Conservation (phyloP, 1,140 invertebrate species). For the Drosophila kikkawai region DNA sequence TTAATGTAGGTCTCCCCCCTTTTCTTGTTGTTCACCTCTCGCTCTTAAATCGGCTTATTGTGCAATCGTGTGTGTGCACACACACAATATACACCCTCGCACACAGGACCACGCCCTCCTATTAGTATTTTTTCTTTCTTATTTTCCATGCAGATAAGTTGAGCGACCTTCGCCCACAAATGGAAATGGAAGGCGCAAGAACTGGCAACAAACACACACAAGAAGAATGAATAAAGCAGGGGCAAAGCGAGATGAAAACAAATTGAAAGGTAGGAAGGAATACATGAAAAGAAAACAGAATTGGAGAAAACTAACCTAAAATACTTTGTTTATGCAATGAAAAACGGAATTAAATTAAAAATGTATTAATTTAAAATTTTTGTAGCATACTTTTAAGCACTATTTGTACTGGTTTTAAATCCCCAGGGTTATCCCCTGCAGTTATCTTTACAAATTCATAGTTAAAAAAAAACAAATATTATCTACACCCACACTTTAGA, state of each 20-base stretch:
- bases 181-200: slow-evolving; percentile 20
- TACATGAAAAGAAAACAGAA: slow-evolving; percentile 10
- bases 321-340: background rate
- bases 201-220: slow-evolving; percentile 17
- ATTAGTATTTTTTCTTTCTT: slow-evolving; percentile 41
- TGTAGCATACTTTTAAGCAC: background rate
- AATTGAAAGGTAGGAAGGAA: slow-evolving; percentile 57
- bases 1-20: slow-evolving; percentile 48
- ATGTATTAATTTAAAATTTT: background rate
- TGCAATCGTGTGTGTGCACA: slow-evolving; percentile 70
- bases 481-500: too few relatives aligned
- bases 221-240: slow-evolving; percentile 21
- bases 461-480: background rate
- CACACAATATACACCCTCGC: slow-evolving; percentile 46
- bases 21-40: slow-evolving; percentile 10
- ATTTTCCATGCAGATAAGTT: slow-evolving; percentile 74
- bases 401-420: background rate
- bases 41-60: slow-evolving; percentile 68
- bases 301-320: background rate
- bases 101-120: slow-evolving; percentile 40
- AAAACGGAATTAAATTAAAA: background rate
- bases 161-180: slow-evolving; percentile 79
- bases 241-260: slow-evolving; percentile 53
- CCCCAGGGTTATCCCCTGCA: background rate
- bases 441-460: background rate